Evolutionary conservation across 2,797 vertebrate genomes (phyloP).

Genomic region (Psittacula derbiana): DNA sequence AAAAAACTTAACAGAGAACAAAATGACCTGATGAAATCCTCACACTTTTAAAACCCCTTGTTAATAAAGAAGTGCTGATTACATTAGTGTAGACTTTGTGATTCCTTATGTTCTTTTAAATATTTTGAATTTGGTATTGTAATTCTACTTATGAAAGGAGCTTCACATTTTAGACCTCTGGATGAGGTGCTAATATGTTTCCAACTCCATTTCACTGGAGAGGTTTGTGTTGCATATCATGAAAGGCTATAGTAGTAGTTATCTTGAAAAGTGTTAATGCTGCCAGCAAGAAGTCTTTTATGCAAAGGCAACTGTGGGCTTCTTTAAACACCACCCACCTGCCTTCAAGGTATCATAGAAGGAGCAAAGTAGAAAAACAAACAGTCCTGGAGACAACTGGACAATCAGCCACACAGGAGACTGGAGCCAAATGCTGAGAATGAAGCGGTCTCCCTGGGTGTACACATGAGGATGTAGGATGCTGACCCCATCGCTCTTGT

Average conservation of each 20-base stretch:
- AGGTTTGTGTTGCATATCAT: neutral
- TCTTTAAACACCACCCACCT: neutral
- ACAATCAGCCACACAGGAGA: neutral
- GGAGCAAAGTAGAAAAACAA: neutral
- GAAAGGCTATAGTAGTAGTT: neutral
- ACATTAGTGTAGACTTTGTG: neutral
- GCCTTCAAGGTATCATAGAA: neutral
- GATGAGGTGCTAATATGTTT: neutral
- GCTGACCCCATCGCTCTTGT: accelerated
- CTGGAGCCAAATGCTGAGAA: neutral
- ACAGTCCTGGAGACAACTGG: neutral
- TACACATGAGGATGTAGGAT: accelerated
- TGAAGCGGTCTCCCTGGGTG: neutral
- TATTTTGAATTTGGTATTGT: neutral
- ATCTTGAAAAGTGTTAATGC: neutral
- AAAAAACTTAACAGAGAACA: neutral
- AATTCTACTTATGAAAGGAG: neutral
- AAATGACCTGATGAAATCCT: neutral
- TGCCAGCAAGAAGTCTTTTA: neutral
- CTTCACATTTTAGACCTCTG: neutral
- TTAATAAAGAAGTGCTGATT: neutral
- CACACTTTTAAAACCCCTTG: neutral
- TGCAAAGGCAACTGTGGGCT: neutral
- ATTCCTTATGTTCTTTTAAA: neutral
- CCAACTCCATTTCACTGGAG: neutral